Evolutionary conservation across 2,113 vertebrate species (phyloP).

Genomic region (Pelmatolapia mariae): DNA sequence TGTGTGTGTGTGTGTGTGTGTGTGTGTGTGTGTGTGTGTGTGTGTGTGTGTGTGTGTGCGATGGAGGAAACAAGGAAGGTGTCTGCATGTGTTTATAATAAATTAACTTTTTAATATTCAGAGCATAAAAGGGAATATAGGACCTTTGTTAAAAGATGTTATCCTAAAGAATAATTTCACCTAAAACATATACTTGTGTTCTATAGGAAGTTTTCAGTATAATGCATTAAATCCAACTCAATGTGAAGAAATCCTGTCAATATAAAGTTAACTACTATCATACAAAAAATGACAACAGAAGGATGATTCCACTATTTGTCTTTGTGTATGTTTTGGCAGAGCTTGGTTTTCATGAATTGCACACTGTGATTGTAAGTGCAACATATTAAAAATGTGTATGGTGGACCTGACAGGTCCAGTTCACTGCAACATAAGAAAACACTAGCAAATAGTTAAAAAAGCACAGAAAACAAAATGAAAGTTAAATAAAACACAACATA

Average conservation of each 20-base stretch:
- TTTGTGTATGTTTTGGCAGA: background rate
- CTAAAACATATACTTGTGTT: background rate
- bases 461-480: background rate
- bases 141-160: background rate
- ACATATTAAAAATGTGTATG: background rate
- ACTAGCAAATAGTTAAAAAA: background rate
- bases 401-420: background rate
- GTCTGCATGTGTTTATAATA: background rate
- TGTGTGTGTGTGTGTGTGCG: background rate
- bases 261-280: background rate
- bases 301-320: background rate
- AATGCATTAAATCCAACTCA: background rate
- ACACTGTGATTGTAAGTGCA: background rate
- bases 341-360: background rate
- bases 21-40: slow-evolving; percentile 74
- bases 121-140: background rate
- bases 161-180: background rate
- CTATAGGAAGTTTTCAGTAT: background rate
- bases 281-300: background rate
- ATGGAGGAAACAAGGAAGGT: background rate
- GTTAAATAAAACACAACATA: background rate
- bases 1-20: background rate
- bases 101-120: background rate
- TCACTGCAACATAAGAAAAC: background rate
- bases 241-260: background rate